These are phyloP conservation scores for Catocala sponsa DNA, from an alignment of 2,888 invertebrate species.

Conservation along the genomic window DNA sequence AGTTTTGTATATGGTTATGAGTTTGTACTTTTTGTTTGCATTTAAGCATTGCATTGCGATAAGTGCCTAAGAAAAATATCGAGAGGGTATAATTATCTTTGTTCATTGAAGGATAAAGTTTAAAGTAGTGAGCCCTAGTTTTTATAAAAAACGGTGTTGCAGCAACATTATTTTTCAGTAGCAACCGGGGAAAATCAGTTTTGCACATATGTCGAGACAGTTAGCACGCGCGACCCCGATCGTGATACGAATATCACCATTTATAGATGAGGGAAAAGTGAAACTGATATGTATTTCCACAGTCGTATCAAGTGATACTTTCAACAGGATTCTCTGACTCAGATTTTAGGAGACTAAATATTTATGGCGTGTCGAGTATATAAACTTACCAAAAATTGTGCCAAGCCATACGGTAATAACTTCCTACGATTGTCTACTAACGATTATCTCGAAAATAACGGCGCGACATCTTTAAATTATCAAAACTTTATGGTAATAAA, in stretches of 20 bases:
- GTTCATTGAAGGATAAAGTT: too few relatives aligned
- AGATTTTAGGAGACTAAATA: constrained; percentile 49
- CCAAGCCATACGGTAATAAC: constrained; percentile 60
- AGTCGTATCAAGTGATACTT: constrained; percentile 75
- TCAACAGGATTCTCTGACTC: constrained; percentile 80
- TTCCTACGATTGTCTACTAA: constrained; percentile 67
- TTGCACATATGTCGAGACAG: constrained; percentile 63
- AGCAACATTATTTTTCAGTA: constrained; percentile 46
- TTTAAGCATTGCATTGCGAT: not conserved
- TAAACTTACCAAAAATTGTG: constrained; percentile 60
- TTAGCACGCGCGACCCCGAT: constrained; percentile 81
- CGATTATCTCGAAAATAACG: constrained; percentile 63
- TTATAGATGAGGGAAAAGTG: constrained; percentile 83
- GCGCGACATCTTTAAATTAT: constrained; percentile 59
- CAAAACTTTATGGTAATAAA: constrained; percentile 57
- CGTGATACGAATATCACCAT: constrained; percentile 82
- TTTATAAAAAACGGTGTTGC: not conserved
- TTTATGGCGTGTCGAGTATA: constrained; percentile 46
- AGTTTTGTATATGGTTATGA: constrained; percentile 1
- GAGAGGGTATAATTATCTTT: too few relatives aligned
- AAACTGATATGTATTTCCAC: constrained; percentile 80
- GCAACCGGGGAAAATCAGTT: constrained; percentile 56
- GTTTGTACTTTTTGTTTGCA: not conserved
- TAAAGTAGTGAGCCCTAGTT: too few relatives aligned
- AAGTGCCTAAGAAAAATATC: too few relatives aligned